Conservation (phyloP, 2,888 invertebrate species). For the Noctua fimbriata region DNA sequence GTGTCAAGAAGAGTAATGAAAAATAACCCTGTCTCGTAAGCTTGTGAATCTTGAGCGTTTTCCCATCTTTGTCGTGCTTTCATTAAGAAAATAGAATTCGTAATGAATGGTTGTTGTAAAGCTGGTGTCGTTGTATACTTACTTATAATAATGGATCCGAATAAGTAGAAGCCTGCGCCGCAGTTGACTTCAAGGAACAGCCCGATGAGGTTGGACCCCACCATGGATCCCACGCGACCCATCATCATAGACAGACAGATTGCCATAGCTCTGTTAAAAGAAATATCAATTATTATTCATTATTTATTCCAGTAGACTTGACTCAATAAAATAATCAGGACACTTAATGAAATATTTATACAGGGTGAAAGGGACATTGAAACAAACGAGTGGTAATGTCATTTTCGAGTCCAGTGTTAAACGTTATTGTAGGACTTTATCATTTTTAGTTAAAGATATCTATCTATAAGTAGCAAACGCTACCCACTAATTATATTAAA, state of each 20-base stretch:
- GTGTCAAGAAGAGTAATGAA: too few relatives aligned
- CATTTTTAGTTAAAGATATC: neutral
- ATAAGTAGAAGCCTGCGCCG: constrained; percentile 91
- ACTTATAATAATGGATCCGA: constrained; percentile 89
- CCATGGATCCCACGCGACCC: constrained; percentile 92
- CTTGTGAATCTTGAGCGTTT: neutral
- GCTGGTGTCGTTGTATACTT: constrained; percentile 65
- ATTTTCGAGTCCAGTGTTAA: neutral
- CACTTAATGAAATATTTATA: too few relatives aligned
- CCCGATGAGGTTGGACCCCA: constrained; percentile 92
- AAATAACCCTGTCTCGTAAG: neutral
- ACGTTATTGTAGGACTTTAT: neutral
- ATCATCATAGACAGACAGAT: constrained; percentile 91
- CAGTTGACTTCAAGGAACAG: constrained; percentile 91
- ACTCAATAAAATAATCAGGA: too few relatives aligned
- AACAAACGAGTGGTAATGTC: neutral
- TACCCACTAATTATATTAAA: neutral
- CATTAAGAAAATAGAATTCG: neutral
- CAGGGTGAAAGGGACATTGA: too few relatives aligned
- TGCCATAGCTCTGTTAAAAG: constrained; percentile 90
- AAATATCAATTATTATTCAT: neutral
- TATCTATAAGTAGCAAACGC: neutral
- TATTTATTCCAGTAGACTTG: too few relatives aligned
- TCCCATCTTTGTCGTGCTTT: neutral
- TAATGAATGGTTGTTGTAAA: neutral